Conservation (phyloP, 1,140 invertebrate species). For the Eriocheir sinensis region DNA sequence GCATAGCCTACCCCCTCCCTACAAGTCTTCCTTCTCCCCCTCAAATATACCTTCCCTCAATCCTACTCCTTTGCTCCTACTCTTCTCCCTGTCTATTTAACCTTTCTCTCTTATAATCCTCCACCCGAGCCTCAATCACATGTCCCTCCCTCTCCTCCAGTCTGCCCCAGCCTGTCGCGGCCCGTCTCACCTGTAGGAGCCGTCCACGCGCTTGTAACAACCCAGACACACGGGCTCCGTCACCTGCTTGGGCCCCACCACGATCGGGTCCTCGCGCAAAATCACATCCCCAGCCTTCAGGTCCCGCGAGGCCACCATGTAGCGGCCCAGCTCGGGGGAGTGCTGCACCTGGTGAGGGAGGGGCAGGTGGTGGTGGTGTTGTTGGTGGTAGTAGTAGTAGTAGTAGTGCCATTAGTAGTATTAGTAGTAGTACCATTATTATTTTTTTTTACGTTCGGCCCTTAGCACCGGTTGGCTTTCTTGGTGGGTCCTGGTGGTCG, state of each 20-base stretch:
- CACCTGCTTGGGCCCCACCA: constrained; percentile 89
- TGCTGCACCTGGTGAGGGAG: constrained; percentile 78
- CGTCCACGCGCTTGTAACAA: constrained; percentile 84
- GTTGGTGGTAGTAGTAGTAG: too few relatives aligned
- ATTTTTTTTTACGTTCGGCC: too few relatives aligned
- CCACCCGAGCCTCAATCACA: too few relatives aligned
- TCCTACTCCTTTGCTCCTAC: too few relatives aligned
- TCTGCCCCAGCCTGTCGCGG: background rate
- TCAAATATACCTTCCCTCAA: background rate
- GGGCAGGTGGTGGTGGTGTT: too few relatives aligned
- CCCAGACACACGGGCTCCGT: constrained; percentile 87
- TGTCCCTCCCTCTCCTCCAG: too few relatives aligned
- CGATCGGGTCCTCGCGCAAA: constrained; percentile 88
- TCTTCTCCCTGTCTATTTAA: background rate
- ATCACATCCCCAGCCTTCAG: constrained; percentile 88
- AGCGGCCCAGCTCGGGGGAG: constrained; percentile 85
- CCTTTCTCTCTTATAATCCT: too few relatives aligned
- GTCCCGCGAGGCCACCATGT: constrained; percentile 86
- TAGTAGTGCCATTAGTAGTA: too few relatives aligned
- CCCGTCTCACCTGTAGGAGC: constrained; percentile 78
- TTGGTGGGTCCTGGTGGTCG: too few relatives aligned
- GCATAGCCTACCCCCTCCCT: background rate
- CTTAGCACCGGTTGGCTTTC: too few relatives aligned
- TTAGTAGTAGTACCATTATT: too few relatives aligned
- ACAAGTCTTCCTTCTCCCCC: background rate